Conservation (phyloP, 2,113 vertebrate species). For the Apteryx owenii region DNA sequence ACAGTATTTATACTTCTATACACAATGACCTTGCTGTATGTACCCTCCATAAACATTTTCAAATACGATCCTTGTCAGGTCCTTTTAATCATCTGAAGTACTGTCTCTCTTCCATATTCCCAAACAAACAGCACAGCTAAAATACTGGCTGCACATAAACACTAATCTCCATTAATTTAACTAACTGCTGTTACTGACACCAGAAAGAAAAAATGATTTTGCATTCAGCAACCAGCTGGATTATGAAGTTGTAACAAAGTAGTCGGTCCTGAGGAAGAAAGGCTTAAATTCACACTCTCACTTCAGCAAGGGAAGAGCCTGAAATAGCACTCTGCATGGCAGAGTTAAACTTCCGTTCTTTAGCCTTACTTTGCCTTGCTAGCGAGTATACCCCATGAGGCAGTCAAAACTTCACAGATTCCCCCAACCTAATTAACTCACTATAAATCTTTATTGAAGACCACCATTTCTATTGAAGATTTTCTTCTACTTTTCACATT, state of each 20-base stretch:
- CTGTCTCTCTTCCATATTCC: not conserved
- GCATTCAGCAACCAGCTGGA: not conserved
- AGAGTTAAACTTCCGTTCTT: not conserved
- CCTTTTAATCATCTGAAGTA: constrained; percentile 11
- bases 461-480: fast-evolving
- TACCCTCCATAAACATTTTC: not conserved
- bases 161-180: not conserved
- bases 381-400: not conserved
- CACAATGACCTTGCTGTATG: not conserved
- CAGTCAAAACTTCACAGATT: not conserved
- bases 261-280: not conserved
- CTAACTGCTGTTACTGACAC: not conserved
- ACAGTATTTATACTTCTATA: not conserved
- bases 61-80: not conserved
- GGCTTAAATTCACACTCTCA: not conserved
- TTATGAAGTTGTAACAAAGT: not conserved
- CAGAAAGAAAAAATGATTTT: not conserved
- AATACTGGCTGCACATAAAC: not conserved
- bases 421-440: not conserved
- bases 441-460: not conserved
- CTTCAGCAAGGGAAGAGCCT: not conserved
- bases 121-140: not conserved
- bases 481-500: not conserved
- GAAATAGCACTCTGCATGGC: fast-evolving
- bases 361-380: not conserved